A percentile compares a stretch with the other conserved stretches of the same genome.
These are phyloP conservation scores for Porites divaricata DNA, from an alignment of 92 coral and sea anemone genomes.

Conservation along the genomic window DNA sequence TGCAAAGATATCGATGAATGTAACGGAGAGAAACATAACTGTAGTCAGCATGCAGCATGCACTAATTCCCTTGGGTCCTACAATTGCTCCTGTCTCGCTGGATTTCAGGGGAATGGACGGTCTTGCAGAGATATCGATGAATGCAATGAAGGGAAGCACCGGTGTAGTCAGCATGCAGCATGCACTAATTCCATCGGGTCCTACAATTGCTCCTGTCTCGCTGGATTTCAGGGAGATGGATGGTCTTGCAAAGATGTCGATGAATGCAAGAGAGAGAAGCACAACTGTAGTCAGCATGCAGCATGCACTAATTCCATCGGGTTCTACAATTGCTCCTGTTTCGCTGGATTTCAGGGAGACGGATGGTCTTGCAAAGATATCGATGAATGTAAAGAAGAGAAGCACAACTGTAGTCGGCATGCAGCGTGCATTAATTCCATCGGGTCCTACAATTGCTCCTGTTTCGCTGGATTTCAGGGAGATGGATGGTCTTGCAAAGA, in stretches of 20 bases:
- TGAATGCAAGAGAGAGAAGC: conserved; percentile 12
- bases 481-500: neutral
- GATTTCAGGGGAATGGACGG: conserved; percentile 17
- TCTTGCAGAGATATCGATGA: neutral
- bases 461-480: neutral
- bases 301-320: conserved; percentile 6
- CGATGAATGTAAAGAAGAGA: neutral
- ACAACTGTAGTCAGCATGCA: conserved; percentile 15
- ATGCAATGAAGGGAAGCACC: neutral
- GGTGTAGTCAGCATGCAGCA: conserved; percentile 25
- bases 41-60: conserved; percentile 23
- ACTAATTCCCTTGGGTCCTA: conserved; percentile 1
- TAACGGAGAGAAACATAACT: neutral
- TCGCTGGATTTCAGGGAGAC: neutral
- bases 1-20: conserved; percentile 8
- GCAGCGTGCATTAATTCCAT: neutral
- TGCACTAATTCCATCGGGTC: conserved; percentile 24
- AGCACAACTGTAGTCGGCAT: neutral
- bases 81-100: conserved; percentile 1
- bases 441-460: neutral
- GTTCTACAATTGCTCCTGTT: neutral
- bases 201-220: neutral
- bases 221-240: conserved; percentile 10
- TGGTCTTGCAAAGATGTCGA: conserved; percentile 18
- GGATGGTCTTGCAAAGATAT: conserved; percentile 12